These are phyloP conservation scores for Julus scandinavius DNA, from an alignment of 2,888 invertebrate genomes.

Conservation along the genomic window DNA sequence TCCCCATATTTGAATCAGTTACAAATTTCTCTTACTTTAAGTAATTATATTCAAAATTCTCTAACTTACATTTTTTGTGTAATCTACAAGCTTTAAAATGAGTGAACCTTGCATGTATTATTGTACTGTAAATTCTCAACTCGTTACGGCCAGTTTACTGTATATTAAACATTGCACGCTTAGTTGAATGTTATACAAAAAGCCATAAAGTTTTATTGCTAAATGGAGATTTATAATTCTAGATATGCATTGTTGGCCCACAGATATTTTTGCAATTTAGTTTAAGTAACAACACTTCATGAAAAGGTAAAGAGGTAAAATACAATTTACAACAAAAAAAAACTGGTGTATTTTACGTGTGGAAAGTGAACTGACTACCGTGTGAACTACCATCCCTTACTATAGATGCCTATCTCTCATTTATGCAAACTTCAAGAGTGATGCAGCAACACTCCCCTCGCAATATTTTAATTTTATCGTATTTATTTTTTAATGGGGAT, in stretches of 20 bases:
- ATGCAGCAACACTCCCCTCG: background rate
- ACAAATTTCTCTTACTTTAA: too few species aligned
- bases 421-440: background rate
- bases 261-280: conserved; percentile 8
- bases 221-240: background rate
- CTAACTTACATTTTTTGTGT: too few species aligned
- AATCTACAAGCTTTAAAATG: background rate
- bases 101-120: background rate
- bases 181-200: background rate
- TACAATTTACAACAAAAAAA: background rate
- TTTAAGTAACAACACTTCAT: background rate
- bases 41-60: too few species aligned
- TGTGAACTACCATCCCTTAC: conserved; percentile 11
- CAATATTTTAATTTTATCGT: background rate
- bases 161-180: background rate
- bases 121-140: background rate
- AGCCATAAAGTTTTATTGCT: background rate
- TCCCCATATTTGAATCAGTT: too few species aligned
- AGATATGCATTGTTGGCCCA: conserved; percentile 13
- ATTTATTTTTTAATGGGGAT: background rate
- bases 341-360: background rate
- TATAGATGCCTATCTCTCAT: background rate
- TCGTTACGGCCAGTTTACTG: background rate
- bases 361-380: background rate
- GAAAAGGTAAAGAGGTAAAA: conserved; percentile 1